A percentile compares a stretch with the other conserved stretches of the same genome.
Conservation (phyloP, 2,113 vertebrate species). For the Sapayoa aenigma region DNA sequence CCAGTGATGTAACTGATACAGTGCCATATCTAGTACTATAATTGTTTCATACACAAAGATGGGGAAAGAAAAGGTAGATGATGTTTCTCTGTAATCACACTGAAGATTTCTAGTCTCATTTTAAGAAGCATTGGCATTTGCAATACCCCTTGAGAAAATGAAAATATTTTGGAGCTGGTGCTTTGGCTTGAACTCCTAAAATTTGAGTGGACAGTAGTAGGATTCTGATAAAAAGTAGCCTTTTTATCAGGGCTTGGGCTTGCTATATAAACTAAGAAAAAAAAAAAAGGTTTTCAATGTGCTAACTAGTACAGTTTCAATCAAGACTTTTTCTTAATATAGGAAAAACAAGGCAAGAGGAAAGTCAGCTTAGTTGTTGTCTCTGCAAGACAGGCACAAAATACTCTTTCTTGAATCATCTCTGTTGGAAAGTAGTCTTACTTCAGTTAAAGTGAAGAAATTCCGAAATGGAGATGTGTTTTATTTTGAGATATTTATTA, state of each 20-base stretch:
- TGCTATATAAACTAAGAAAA: not conserved
- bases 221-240: not conserved
- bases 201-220: not conserved
- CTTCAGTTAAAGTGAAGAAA: not conserved
- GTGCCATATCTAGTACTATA: not conserved
- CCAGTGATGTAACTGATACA: not conserved
- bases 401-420: not conserved
- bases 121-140: not conserved
- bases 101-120: not conserved
- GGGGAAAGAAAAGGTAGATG: not conserved
- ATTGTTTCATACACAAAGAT: not conserved
- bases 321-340: not conserved
- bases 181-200: not conserved
- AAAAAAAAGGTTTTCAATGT: not conserved
- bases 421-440: not conserved
- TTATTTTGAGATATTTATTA: not conserved
- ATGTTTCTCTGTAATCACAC: not conserved
- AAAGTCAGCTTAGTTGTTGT: not conserved
- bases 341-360: not conserved
- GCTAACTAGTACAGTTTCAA: not conserved
- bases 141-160: accelerated
- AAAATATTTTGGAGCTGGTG: not conserved
- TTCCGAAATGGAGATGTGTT: not conserved
- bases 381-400: not conserved
- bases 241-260: not conserved